A percentile compares a stretch with the other conserved stretches of the same genome.
Evolutionary conservation across 1,140 invertebrate species (phyloP).

Genomic region (Drosophila auraria): DNA sequence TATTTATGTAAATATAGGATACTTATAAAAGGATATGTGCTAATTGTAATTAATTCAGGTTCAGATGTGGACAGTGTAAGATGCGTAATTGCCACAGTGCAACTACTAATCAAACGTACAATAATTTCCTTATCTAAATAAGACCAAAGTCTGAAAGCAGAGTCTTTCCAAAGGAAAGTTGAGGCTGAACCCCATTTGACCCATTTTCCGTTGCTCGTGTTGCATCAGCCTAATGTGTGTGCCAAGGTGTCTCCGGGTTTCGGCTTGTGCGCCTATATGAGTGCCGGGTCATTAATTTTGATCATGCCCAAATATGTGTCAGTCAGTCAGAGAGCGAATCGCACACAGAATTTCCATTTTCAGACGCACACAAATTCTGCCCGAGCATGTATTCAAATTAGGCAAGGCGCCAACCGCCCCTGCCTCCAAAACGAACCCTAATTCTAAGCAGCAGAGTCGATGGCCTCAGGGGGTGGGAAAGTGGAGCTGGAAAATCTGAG

Average conservation of each 20-base stretch:
- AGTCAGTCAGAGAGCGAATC: slow-evolving; percentile 64
- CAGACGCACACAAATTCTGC: slow-evolving; percentile 49
- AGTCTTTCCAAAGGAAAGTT: neutral
- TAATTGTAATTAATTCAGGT: too few relatives aligned
- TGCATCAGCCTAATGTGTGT: slow-evolving; percentile 32
- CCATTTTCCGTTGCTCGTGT: slow-evolving; percentile 28
- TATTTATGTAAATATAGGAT: too few relatives aligned
- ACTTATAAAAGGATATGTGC: too few relatives aligned
- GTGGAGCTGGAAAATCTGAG: slow-evolving; percentile 7
- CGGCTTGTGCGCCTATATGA: slow-evolving; percentile 38
- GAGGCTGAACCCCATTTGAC: slow-evolving; percentile 31
- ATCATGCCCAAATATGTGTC: slow-evolving; percentile 84
- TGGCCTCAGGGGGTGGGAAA: slow-evolving; percentile 7
- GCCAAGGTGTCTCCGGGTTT: slow-evolving; percentile 55
- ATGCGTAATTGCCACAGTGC: too few relatives aligned
- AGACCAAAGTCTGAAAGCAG: neutral
- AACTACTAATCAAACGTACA: too few relatives aligned
- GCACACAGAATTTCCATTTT: slow-evolving; percentile 73
- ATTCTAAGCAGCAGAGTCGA: slow-evolving; percentile 33
- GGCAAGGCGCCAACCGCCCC: slow-evolving; percentile 61
- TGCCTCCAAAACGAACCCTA: slow-evolving; percentile 34
- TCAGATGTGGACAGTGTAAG: too few relatives aligned
- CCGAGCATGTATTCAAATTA: slow-evolving; percentile 72
- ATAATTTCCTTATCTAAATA: neutral
- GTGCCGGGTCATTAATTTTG: slow-evolving; percentile 81